Evolutionary conservation across 1,140 invertebrate genomes (phyloP).

Genomic region (Centruroides vittatus): DNA sequence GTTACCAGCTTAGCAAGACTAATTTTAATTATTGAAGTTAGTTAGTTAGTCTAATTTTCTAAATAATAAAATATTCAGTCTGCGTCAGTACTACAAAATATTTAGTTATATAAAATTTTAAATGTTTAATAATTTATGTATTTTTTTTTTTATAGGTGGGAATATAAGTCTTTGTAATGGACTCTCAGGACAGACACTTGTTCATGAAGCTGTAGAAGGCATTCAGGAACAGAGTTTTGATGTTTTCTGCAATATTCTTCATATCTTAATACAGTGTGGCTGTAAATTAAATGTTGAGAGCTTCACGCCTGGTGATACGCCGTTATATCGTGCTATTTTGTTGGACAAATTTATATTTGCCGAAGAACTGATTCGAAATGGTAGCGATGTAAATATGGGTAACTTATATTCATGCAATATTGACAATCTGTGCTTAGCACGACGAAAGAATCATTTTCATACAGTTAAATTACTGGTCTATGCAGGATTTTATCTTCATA

Average conservation of each 20-base stretch:
- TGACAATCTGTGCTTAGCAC: slow-evolving; percentile 31
- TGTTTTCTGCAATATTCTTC: slow-evolving; percentile 33
- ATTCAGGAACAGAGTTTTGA: slow-evolving; percentile 20
- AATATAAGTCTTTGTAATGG: slow-evolving; percentile 39
- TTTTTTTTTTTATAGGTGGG: slow-evolving; percentile 30
- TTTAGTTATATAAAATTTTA: no score
- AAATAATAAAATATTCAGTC: no score
- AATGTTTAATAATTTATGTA: no score
- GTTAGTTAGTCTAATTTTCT: no score
- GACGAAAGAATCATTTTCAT: slow-evolving; percentile 26
- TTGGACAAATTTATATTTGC: slow-evolving; percentile 30
- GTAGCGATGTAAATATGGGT: slow-evolving; percentile 28
- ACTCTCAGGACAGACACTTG: slow-evolving; percentile 38
- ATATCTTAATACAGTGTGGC: slow-evolving; percentile 31
- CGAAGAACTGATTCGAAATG: slow-evolving; percentile 32
- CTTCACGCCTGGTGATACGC: slow-evolving; percentile 34
- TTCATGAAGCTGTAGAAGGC: slow-evolving; percentile 35
- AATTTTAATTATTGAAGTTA: no score
- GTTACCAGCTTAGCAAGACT: no score
- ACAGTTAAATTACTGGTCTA: slow-evolving; percentile 21
- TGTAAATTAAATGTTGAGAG: slow-evolving; percentile 31
- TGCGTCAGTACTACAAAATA: no score
- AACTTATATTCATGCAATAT: slow-evolving; percentile 23
- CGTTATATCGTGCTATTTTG: slow-evolving; percentile 33
- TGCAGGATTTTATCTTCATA: slow-evolving; percentile 22